These are phyloP conservation scores for Pterocles burchelli DNA, from an alignment of 2,113 vertebrate species.

Conservation along the genomic window DNA sequence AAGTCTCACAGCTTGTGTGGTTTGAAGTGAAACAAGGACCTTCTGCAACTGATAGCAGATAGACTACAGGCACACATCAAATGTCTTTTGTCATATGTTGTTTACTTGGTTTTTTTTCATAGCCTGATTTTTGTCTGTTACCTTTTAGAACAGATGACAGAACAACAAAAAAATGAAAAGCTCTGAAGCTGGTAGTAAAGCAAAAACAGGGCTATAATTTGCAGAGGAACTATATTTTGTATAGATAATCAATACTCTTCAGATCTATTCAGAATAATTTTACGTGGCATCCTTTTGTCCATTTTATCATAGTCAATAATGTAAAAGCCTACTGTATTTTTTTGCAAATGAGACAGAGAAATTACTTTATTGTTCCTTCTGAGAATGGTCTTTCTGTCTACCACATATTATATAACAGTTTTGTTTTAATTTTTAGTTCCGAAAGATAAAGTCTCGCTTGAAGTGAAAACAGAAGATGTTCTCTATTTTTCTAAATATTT, in stretches of 20 bases:
- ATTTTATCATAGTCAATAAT: background rate
- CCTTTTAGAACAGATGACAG: background rate
- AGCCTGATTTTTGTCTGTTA: background rate
- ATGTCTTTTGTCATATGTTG: background rate
- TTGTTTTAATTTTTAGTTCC: slow-evolving; percentile 42
- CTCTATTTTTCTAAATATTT: slow-evolving; percentile 53
- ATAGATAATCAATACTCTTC: background rate
- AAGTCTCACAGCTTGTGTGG: background rate
- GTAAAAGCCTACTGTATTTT: background rate
- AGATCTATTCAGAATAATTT: background rate
- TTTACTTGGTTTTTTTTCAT: background rate
- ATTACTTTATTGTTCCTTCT: background rate
- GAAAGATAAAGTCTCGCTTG: slow-evolving; percentile 16
- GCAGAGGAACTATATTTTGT: background rate
- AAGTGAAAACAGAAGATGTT: slow-evolving; percentile 30
- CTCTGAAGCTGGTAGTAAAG: background rate
- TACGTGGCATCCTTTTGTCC: background rate
- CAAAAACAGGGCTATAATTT: background rate
- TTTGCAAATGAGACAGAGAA: background rate
- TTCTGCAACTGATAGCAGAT: background rate
- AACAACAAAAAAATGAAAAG: background rate
- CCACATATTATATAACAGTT: background rate
- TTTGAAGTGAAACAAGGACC: background rate
- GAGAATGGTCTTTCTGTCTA: background rate
- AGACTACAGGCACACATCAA: background rate